Base-by-base conservation (phyloP, 1,140 invertebrate species). In the Tetraneura akinire region DNA sequence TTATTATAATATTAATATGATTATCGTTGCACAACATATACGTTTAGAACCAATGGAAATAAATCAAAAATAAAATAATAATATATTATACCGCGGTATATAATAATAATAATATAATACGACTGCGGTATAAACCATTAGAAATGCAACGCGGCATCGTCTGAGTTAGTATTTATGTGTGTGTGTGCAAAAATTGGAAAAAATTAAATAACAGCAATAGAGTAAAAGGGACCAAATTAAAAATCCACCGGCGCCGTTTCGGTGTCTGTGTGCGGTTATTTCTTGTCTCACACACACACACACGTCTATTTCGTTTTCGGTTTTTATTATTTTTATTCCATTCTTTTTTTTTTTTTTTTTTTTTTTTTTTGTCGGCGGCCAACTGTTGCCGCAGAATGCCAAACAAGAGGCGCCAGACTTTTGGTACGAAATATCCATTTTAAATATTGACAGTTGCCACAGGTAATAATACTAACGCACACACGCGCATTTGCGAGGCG, bases 381-480 rank as follows among this genome's bases (percentile, higher is more conserved):
- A 57, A 55, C 74, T 60, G 55, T 57, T 78, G 74, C 55, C 74
- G 74, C 74, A 78, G 74, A 78, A 78, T 78, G 74, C 74, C 74
- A 78, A 78, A 78, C 74, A 78, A 78, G 74, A 78, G 74, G 74
- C 74, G 74, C 74, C 74, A 78, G 74, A 78, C 74, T 78, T 78
- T 78, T 60, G 55, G 74, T 78, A 78, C 74, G 74, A 78, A 78
- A 78, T 78, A 78, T 78, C 74, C 74, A 78, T 78, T 78, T 78
- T 78, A 78, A 78, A 78, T 78, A 78, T 78, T 78, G 74, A 78
- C 74, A 78, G 74, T 78, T 78, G 55, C 74, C 74, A 37, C 74
- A 78, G 73, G 73, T 76, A 76, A 76, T 57, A 45, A n/a, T n/a
- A n/a, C n/a, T 37, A 37, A 37, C 32, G 32, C 32, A 18, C 37